Evolutionary conservation across 2,888 invertebrate species (phyloP), one percentile per base, ranked within the genome.

Genomic region (Trisateles emortualis): DNA sequence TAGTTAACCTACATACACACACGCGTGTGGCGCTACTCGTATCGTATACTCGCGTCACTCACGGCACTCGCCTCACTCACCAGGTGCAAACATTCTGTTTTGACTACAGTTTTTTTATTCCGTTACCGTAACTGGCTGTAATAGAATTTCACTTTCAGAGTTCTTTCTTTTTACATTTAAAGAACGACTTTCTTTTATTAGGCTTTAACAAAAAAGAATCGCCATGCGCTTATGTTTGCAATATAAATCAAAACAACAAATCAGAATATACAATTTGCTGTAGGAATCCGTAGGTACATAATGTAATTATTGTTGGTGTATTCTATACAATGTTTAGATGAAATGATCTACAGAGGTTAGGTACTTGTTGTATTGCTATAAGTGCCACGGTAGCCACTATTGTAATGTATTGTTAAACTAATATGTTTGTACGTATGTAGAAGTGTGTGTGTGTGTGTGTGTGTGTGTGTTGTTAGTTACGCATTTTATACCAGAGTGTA

Each of bases 91-190:
- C 19, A 19, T 19, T 10, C 10, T 36, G 17, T 19, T 36, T 19
- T 17, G 19, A 3, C 10, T 32, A 42, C 16, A 17, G 8, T 32
- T 44, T 51, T n/a, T 39, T 38, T 44, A 26, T 41, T 30, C 24
- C 24, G 33, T 38, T 32, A 38, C 30, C 26, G 52, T 53, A 53
- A 53, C 47, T 22, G 26, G 38, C 26, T 29, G 42, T 48, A 43
- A 53, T 39, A 48, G 38, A 43, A 48, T 53, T 47, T 53, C 48
- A 43, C 48, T 53, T 53, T 53, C 53, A 39, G 43, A 39, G n/a
- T 30, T 42, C 1, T 30, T 16, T 39, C 40, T 43, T 36, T 50
- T n/a, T n/a, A n/a, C n/a, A 35, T 49, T 39, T 40, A 10, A 26
- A n/a, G 26, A 33, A 8, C 36, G n/a, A 33, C 51, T 51, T 40